These are phyloP conservation scores for Macrochelys suwanniensis DNA, from an alignment of 2,797 vertebrate genomes.

Conservation along the genomic window DNA sequence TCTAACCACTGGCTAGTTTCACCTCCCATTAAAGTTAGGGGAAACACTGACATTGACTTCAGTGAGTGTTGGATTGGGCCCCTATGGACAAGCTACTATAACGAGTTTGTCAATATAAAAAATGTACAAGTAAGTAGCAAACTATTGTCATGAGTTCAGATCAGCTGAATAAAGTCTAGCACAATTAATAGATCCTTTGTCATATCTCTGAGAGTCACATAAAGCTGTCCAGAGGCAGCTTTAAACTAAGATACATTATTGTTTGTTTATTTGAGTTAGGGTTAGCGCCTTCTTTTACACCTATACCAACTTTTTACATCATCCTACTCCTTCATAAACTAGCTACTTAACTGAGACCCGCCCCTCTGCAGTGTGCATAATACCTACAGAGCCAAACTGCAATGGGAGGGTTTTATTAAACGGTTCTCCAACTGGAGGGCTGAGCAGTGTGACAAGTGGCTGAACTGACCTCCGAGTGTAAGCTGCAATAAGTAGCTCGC, in stretches of 20 bases:
- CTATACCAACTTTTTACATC: background rate
- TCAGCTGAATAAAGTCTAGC: background rate
- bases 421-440: background rate
- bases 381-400: background rate
- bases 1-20: background rate
- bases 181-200: background rate
- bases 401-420: background rate
- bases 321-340: background rate
- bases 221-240: background rate
- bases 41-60: background rate
- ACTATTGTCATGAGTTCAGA: background rate
- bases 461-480: rapidly evolving
- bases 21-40: background rate
- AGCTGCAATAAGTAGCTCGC: background rate
- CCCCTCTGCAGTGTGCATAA: rapidly evolving
- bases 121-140: background rate
- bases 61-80: background rate
- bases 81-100: background rate
- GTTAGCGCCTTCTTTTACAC: background rate
- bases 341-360: rapidly evolving
- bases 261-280: background rate
- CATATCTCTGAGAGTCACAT: background rate
- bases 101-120: background rate
- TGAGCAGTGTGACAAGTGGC: background rate
- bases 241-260: background rate